Evolutionary conservation across 2,888 invertebrate genomes (phyloP), one percentile per base, ranked within the genome.

Genomic region (Hoplodrina blanda): DNA sequence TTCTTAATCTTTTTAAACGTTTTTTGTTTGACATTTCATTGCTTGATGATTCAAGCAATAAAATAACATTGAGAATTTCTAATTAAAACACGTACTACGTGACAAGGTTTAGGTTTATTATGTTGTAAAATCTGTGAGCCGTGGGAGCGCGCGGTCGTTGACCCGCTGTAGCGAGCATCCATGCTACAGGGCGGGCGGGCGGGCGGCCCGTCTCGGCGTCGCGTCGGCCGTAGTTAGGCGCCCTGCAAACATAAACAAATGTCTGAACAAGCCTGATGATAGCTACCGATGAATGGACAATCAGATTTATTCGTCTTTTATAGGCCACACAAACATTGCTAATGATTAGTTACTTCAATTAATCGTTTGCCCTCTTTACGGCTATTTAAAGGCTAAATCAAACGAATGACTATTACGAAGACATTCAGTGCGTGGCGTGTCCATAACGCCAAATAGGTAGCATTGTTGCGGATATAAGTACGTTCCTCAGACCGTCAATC

Each of bases 211-310:
- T 61, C 55, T 46, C 46, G 60, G 60, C 61, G 77, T 60, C 78
- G 60, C 67, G 61, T 20, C 60, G 73, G 56, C 69, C 72, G 69
- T 76, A 82, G 86, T 86, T 80, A 80, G 84, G 83, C 85, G 90
- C 84, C 87, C 84, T 83, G 87, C 86, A 89, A 91, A 92, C 87
- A 89, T 92, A 93, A 93, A 94, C 93, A 93, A 92, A 91, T 86
- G 85, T 88, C 88, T 89, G 86, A 78, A 84, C 82, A 87, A 84
- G 81, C 79, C 86, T 85, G 86, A 86, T 85, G 86, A 86, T 88
- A 83, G 79, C 80, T 78, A 76, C 83, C 80, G 82, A 82, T 85
- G 85, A 87, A 87, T 86, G 82, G 81, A 77, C 82, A 82, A 75
- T 70, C 59, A 76, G 67, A 78, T 83, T 80, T 76, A 77, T 77